These are phyloP conservation scores for Leptinotarsa juncta DNA, from an alignment of 2,888 invertebrate genomes.

Conservation along the genomic window DNA sequence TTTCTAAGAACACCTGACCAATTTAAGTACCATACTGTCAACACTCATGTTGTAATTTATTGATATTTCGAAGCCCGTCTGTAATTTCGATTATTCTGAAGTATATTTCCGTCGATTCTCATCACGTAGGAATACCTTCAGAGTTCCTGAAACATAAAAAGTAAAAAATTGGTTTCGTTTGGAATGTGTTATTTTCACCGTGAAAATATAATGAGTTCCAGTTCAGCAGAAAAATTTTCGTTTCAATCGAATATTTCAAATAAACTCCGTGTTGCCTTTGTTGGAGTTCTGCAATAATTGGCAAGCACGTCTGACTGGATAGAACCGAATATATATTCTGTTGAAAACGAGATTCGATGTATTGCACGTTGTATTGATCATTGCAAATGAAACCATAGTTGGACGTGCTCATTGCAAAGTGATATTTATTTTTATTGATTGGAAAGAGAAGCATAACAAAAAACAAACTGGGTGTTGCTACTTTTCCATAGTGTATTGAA, in stretches of 20 bases:
- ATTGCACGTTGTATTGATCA: background rate
- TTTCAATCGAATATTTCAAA: slow-evolving; percentile 18
- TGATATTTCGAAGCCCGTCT: background rate
- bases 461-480: too few species aligned
- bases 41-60: background rate
- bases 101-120: background rate
- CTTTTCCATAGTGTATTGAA: too few species aligned
- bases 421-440: background rate
- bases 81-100: background rate
- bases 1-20: background rate
- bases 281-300: slow-evolving; percentile 21
- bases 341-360: background rate
- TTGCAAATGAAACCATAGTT: background rate
- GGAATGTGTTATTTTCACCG: slow-evolving; percentile 24
- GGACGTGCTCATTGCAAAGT: background rate
- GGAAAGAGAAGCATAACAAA: too few species aligned
- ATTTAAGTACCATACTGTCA: background rate
- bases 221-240: background rate
- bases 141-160: slow-evolving; percentile 8
- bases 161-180: slow-evolving; percentile 21
- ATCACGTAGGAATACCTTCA: slow-evolving; percentile 13
- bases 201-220: slow-evolving; percentile 25
- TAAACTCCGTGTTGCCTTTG: slow-evolving; percentile 18
- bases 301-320: slow-evolving; percentile 22
- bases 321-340: slow-evolving; percentile 7